These are phyloP conservation scores for Papilio glaucus DNA, from an alignment of 1,140 invertebrate genomes.

Conservation along the genomic window DNA sequence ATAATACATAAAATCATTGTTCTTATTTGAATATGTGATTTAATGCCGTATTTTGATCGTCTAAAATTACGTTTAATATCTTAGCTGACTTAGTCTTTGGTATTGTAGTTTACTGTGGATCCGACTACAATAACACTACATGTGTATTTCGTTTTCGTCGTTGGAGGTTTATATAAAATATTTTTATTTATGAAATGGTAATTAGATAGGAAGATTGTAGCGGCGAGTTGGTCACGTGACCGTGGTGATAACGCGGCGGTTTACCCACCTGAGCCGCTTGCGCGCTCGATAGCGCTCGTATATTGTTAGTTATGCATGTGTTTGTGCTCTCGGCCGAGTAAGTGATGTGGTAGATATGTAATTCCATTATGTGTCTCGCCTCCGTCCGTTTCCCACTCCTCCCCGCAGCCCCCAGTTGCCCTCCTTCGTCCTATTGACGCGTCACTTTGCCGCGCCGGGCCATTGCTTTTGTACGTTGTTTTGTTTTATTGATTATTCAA, in stretches of 20 bases:
- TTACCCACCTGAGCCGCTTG: slow-evolving; percentile 60
- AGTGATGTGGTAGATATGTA: slow-evolving; percentile 78
- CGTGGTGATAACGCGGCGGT: slow-evolving; percentile 50
- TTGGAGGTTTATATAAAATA: neutral
- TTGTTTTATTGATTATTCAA: slow-evolving; percentile 75
- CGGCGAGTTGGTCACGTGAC: slow-evolving; percentile 59
- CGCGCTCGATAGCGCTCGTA: slow-evolving; percentile 50
- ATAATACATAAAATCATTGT: slow-evolving; percentile 26
- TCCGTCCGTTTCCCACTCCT: slow-evolving; percentile 63
- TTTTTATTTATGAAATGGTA: slow-evolving; percentile 21
- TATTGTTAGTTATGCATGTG: slow-evolving; percentile 45
- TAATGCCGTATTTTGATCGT: neutral
- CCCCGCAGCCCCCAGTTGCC: slow-evolving; percentile 41
- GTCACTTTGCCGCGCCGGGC: slow-evolving; percentile 72
- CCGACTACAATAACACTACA: neutral
- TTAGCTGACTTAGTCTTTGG: neutral
- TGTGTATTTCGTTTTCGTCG: neutral
- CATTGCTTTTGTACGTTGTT: slow-evolving; percentile 72
- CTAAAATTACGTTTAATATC: slow-evolving; percentile 3
- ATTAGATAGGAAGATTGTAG: slow-evolving; percentile 35
- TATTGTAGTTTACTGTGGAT: neutral
- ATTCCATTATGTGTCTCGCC: slow-evolving; percentile 79
- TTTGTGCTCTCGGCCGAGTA: slow-evolving; percentile 68
- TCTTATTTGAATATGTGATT: slow-evolving; percentile 19
- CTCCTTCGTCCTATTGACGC: slow-evolving; percentile 68